Conservation (phyloP, 2,797 vertebrate genomes). For the Alfaro cultratus region DNA sequence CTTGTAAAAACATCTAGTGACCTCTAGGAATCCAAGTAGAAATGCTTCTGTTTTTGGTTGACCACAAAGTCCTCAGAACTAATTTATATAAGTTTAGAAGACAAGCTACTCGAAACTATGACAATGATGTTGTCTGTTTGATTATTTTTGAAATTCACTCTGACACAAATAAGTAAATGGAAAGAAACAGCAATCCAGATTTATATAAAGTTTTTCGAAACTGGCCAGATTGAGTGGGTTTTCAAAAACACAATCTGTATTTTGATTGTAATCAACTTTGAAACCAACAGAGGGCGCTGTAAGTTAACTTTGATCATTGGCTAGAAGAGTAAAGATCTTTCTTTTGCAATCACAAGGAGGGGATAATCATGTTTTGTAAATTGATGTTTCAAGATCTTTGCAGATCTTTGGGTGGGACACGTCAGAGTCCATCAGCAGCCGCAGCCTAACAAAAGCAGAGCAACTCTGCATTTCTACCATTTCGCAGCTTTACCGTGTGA, state of each 20-base stretch:
- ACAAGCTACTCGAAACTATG: too few relatives aligned
- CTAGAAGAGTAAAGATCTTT: not conserved
- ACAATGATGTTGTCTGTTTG: too few relatives aligned
- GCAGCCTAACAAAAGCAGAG: not conserved
- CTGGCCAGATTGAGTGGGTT: not conserved
- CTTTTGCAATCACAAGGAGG: not conserved
- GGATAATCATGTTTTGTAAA: not conserved
- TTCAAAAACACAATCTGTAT: not conserved
- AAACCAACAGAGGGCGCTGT: slow-evolving; percentile 55
- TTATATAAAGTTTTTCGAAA: not conserved
- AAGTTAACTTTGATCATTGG: not conserved
- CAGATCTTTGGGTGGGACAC: not conserved
- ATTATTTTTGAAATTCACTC: not conserved
- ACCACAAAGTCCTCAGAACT: not conserved
- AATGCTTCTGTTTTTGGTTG: not conserved
- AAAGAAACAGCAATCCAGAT: not conserved
- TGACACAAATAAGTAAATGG: not conserved
- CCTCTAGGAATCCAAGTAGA: not conserved
- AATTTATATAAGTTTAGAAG: not conserved
- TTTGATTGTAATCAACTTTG: not conserved
- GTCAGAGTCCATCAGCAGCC: not conserved
- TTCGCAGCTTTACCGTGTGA: not conserved
- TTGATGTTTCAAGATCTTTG: not conserved
- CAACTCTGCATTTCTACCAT: not conserved
- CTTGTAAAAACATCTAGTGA: not conserved